Conservation (phyloP, 2,888 invertebrate species). For the Deladenus siricidicola region DNA sequence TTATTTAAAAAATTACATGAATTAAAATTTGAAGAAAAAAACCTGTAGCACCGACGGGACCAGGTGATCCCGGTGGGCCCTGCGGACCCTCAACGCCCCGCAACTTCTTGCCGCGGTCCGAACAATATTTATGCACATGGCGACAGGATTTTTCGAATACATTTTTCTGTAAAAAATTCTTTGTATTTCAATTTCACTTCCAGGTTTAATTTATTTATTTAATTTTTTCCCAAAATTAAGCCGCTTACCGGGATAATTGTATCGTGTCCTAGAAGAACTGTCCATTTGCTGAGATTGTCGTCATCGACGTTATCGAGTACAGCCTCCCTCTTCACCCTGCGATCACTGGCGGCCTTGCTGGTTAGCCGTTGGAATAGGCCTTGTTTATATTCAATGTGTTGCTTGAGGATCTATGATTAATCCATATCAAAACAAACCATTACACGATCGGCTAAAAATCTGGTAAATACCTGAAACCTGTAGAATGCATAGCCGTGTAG, state of each 20-base stretch:
- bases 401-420: no score
- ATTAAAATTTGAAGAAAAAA: no score
- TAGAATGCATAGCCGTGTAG: background rate
- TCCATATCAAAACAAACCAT: no score
- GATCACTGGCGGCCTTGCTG: background rate
- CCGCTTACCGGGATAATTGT: constrained; percentile 47
- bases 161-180: constrained; percentile 28
- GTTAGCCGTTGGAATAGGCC: background rate
- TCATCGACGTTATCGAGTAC: background rate
- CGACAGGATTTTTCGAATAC: constrained; percentile 47
- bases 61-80: constrained; percentile 1
- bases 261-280: constrained; percentile 48
- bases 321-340: no score
- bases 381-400: background rate
- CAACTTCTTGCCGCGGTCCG: constrained; percentile 28
- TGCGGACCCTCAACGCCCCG: constrained; percentile 4
- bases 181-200: no score
- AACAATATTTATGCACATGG: constrained; percentile 47
- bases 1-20: no score
- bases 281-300: constrained; percentile 42
- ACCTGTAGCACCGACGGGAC: background rate
- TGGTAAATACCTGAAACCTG: background rate
- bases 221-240: no score
- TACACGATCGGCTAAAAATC: no score
- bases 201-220: background rate